These are phyloP conservation scores for Salticus scenicus DNA, from an alignment of 2,888 invertebrate species.

Conservation along the genomic window DNA sequence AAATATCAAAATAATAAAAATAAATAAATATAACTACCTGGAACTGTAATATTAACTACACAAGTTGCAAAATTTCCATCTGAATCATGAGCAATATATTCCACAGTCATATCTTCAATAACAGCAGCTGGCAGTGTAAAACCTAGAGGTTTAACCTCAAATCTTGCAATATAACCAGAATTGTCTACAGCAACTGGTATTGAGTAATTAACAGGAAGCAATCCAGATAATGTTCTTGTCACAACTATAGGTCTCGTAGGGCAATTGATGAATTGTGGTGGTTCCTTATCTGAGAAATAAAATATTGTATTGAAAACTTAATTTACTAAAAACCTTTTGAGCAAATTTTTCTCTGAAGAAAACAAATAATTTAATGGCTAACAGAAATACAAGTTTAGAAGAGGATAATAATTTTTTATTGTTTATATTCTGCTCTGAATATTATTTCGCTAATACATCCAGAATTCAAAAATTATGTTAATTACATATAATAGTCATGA, in stretches of 20 bases:
- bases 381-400: too few species aligned
- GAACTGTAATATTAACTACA: conserved; percentile 95
- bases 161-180: conserved; percentile 93
- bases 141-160: conserved; percentile 93
- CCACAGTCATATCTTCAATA: conserved; percentile 92
- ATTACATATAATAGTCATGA: too few species aligned
- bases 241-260: conserved; percentile 94
- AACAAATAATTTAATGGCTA: too few species aligned
- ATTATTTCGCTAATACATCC: too few species aligned
- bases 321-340: too few species aligned
- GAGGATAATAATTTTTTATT: too few species aligned
- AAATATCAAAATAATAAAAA: too few species aligned
- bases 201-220: conserved; percentile 92
- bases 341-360: too few species aligned
- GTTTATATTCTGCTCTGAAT: too few species aligned
- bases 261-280: conserved; percentile 96
- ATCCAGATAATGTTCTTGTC: conserved; percentile 88
- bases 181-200: conserved; percentile 96
- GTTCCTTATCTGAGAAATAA: conserved; percentile 85
- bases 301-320: too few species aligned
- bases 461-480: too few species aligned
- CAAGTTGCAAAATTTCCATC: conserved; percentile 98
- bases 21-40: too few species aligned
- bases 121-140: conserved; percentile 91
- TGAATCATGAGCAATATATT: conserved; percentile 97